Evolutionary conservation across 2,888 invertebrate genomes (phyloP), one percentile per base, ranked within the genome.

Genomic region (Dolichopus griseipennis): DNA sequence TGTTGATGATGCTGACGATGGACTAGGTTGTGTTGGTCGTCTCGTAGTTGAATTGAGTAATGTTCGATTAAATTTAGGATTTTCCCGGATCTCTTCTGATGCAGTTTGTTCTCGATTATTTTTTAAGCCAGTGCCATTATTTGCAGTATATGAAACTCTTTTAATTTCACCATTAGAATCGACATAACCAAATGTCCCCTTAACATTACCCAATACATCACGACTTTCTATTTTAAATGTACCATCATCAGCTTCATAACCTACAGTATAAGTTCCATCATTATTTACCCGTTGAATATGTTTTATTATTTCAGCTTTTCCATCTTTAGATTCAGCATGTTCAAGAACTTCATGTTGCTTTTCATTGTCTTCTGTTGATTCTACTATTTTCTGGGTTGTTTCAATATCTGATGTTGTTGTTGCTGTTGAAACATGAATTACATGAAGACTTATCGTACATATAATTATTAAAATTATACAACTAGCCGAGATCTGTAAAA

Each of bases 141-240:
- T 83, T 9, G 83, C 83, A 21, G 84, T 84, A 78, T 92, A 92
- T 1, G 91, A 90, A 67, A 92, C 90, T 68, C 91, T 84, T 82
- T 92, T 91, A 69, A 92, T 87, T 77, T 90, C 88, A 9, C 92
- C 92, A 76, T 87, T 85, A 69, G 87, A 87, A 76, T 91, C 91
- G 66, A 92, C 84, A 78, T 90, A 92, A 64, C 92, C 92, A 76
- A 91, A 92, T 67, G 91, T 92, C 62, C 92, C 92, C 79, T 91
- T 91, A 71, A 92, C 89, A 78, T 91, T 90, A 10, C 91, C 91
- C 70, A 87, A 82, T 65, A 90, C 89, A 79, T 91, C 91, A 71
- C 91, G 83, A 75, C 90, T 92, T 81, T 92, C 92, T 69, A 92
- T 91, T 83, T 92, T 92, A 79, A 92, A 92, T 0, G 91, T 90